These are phyloP conservation scores for Sminthurides aquaticus DNA, from an alignment of 2,888 invertebrate species.

Conservation along the genomic window DNA sequence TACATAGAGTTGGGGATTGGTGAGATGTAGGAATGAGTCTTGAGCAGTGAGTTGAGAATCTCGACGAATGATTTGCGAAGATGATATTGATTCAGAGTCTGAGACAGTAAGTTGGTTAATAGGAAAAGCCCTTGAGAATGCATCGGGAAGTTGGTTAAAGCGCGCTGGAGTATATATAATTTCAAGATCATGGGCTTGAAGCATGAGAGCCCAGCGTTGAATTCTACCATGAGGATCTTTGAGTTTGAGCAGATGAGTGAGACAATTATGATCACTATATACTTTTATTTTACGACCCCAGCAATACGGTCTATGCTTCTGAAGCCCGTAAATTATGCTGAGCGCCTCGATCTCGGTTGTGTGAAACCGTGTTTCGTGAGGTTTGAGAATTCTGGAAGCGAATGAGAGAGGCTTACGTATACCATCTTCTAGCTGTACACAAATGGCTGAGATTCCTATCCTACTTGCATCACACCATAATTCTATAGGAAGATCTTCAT, in stretches of 20 bases:
- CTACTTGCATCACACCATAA: neutral
- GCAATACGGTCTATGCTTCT: neutral
- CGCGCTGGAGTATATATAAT: neutral
- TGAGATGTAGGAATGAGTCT: neutral
- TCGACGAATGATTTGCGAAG: neutral
- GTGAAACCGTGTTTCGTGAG: neutral
- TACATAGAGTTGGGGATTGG: neutral
- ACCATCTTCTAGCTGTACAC: neutral
- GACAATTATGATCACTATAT: neutral
- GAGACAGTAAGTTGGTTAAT: neutral
- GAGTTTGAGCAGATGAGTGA: neutral
- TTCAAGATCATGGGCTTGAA: conserved; percentile 2
- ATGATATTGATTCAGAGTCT: neutral
- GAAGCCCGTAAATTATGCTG: neutral
- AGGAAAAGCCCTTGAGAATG: neutral
- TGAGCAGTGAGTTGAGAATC: neutral
- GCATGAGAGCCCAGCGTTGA: neutral
- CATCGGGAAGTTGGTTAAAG: neutral
- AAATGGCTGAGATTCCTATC: neutral
- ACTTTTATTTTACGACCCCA: neutral
- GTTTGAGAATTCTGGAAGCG: neutral
- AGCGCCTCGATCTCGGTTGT: neutral
- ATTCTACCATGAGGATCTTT: neutral
- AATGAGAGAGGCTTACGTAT: neutral
- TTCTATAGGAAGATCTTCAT: neutral